Conservation (phyloP, 2,888 invertebrate genomes). For the Synanthedon formicaeformis region DNA sequence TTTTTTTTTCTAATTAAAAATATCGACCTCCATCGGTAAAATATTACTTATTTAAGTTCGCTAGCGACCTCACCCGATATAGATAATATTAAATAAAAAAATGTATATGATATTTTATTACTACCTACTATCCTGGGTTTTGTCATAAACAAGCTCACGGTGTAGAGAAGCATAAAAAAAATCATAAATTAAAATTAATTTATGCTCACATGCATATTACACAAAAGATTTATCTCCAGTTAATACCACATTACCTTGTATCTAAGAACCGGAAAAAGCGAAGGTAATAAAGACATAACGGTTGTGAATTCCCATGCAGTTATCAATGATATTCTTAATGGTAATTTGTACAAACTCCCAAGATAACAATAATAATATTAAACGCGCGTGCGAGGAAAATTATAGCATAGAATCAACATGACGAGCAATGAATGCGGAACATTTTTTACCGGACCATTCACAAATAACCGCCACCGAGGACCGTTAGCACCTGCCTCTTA, state of each 20-base stretch:
- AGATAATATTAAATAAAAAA: no score
- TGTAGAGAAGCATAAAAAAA: no score
- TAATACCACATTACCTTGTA: neutral
- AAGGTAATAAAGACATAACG: neutral
- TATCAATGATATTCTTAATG: slow-evolving; percentile 10
- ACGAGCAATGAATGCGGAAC: slow-evolving; percentile 31
- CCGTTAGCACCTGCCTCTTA: slow-evolving; percentile 58
- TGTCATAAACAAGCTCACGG: no score
- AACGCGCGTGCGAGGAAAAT: slow-evolving; percentile 28
- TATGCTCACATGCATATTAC: no score
- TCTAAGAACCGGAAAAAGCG: neutral
- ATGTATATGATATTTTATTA: no score
- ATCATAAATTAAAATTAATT: no score
- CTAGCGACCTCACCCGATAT: no score
- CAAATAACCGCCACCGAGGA: slow-evolving; percentile 52
- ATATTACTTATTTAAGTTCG: no score
- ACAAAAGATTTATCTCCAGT: neutral
- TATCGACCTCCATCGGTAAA: no score
- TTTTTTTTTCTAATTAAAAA: no score
- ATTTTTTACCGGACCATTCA: slow-evolving; percentile 55
- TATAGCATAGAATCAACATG: slow-evolving; percentile 18
- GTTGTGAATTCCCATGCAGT: slow-evolving; percentile 8
- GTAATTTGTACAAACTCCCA: slow-evolving; percentile 14
- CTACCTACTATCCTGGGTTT: no score
- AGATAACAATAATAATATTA: slow-evolving; percentile 15